phyloP scores from a whole-genome alignment of 2,797 vertebrate species.

The Ispidina lecontei region DNA sequence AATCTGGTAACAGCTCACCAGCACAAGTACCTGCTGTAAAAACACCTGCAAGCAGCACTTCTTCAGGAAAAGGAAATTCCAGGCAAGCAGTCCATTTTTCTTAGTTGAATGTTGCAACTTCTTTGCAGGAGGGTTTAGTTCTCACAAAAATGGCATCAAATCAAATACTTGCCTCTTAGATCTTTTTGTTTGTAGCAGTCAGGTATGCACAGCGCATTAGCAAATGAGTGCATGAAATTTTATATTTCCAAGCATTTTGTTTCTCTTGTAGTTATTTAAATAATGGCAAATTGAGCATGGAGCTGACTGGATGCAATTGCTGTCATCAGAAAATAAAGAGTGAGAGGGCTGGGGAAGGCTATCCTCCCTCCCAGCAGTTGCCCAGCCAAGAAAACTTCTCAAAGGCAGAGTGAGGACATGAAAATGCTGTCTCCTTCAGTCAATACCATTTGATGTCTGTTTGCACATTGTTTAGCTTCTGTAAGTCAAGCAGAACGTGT shows the following conservation, averaged over 20 bases:
- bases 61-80: neutral
- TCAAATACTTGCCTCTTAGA: neutral
- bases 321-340: neutral
- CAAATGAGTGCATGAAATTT: neutral
- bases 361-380: neutral
- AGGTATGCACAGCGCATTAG: neutral
- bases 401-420: neutral
- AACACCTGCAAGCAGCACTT: neutral
- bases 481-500: neutral
- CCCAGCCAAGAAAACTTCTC: neutral
- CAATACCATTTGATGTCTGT: neutral
- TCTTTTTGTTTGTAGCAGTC: slow-evolving; percentile 22
- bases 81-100: neutral
- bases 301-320: slow-evolving; percentile 6
- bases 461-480: neutral
- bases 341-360: neutral
- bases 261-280: slow-evolving; percentile 34
- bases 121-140: neutral
- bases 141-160: neutral
- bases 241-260: slow-evolving; percentile 34
- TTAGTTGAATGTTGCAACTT: neutral
- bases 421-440: neutral
- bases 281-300: slow-evolving; percentile 62
- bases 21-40: neutral
- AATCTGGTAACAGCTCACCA: neutral